Percentiles rank a stretch among this genome's conserved stretches.
These are phyloP conservation scores for Pocillopora meandrina DNA, from an alignment of 92 coral and sea anemone species.

Conservation along the genomic window DNA sequence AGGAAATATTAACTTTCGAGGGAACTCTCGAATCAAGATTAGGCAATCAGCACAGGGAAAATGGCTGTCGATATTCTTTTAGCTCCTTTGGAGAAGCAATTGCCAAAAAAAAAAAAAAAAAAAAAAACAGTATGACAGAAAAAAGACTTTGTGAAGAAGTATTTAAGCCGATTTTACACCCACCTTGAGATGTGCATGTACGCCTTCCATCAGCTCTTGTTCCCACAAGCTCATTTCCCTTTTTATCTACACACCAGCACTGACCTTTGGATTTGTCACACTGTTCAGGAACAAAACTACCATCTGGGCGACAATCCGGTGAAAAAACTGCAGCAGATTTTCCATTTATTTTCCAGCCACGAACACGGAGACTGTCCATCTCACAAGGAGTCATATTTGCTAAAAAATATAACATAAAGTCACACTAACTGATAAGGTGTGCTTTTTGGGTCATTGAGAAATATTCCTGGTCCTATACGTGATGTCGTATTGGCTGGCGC, in stretches of 20 bases:
- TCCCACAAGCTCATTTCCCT: conserved; percentile 80
- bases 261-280: conserved; percentile 77
- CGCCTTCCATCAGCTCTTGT: conserved; percentile 76
- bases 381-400: conserved; percentile 72
- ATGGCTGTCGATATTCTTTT: too few species aligned
- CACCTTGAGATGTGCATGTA: conserved; percentile 75
- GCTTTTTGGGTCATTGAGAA: too few species aligned
- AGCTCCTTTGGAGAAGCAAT: too few species aligned
- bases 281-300: conserved; percentile 87
- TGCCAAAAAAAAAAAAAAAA: neutral
- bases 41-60: too few species aligned
- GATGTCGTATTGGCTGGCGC: too few species aligned
- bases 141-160: neutral
- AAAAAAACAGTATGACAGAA: neutral
- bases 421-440: neutral
- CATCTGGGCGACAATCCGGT: conserved; percentile 84
- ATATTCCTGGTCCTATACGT: too few species aligned
- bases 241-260: conserved; percentile 96
- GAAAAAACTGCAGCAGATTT: conserved; percentile 63
- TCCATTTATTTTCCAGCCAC: conserved; percentile 76
- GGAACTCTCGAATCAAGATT: too few species aligned
- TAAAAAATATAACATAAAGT: conserved; percentile 3
- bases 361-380: conserved; percentile 69
- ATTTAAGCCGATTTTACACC: neutral
- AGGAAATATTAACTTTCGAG: neutral